Base-by-base conservation (phyloP, 2,113 vertebrate species). In the Stigmatopora argus region DNA sequence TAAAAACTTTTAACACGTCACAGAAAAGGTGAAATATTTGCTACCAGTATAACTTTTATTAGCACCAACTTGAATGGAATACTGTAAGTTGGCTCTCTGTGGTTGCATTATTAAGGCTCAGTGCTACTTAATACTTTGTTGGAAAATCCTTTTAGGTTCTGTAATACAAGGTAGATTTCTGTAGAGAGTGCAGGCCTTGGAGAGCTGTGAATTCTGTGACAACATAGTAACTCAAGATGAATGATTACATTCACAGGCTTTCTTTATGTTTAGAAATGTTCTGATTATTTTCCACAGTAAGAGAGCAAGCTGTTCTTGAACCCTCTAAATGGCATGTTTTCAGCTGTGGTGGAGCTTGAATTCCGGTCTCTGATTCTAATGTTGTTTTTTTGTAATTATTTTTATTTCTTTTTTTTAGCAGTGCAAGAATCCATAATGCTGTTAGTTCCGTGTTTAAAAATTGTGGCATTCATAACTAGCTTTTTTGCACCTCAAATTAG, bases 261-360 rank as follows among this genome's bases (percentile, higher is more conserved):
- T 77, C 77, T 84, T 81, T 79, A 84, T 41, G 41, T 83, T 80
- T 69, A 70, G 66, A 79, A 85, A 80, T 84, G 80, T 61, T 60
- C 38, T 79, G 81, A 83, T 85, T 85, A 72, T 84, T 73, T 70
- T 76, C 76, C 78, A 72, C 74, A 72, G 77, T 51, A 80, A 82
- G 80, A 82, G 82, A 82, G 78, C 77, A 78, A 85, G 76, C 78
- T 83, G 82, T 85, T 87, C 84, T 85, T 85, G 82, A 86, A 83
- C 82, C 65, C 70, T 74, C 67, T 38, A 73, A 65, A 85, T 76
- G 65, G 62, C 68, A 60, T 47, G 62, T 69, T 77, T 78, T 65
- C 59, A 52, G 68, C 59, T 64, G 34, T 72, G 65, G 47, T 14
- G 2, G 55, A 72, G 82, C 72, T 73, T n/a, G 41, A 64, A 74